A percentile compares a stretch with the other conserved stretches of the same genome.
These are phyloP conservation scores for Eumeta japonica DNA, from an alignment of 1,140 invertebrate genomes.

Conservation along the genomic window DNA sequence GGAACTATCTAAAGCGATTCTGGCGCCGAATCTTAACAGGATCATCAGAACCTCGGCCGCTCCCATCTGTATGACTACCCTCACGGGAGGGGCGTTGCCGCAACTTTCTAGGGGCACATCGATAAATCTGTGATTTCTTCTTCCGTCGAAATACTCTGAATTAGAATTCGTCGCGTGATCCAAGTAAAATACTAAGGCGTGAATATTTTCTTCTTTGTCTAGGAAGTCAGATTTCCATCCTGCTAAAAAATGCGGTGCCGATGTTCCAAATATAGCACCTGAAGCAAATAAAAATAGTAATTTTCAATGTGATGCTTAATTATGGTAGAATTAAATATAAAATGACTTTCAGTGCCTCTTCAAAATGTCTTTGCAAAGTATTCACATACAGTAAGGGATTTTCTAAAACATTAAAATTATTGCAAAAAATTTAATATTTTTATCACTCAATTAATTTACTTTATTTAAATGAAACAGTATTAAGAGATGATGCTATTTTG, in stretches of 20 bases:
- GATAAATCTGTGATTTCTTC: constrained; percentile 62
- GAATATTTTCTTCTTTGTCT: constrained; percentile 71
- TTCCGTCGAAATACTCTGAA: constrained; percentile 56
- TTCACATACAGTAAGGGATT: too few species aligned
- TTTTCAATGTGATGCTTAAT: too few species aligned
- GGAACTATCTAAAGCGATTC: constrained; percentile 50
- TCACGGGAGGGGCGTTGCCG: constrained; percentile 65
- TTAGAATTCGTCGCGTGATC: constrained; percentile 66
- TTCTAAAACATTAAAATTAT: too few species aligned
- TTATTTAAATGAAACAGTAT: too few species aligned
- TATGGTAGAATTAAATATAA: too few species aligned
- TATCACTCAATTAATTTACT: too few species aligned
- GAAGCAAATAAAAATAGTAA: too few species aligned
- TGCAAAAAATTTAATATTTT: too few species aligned
- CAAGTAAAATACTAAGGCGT: constrained; percentile 73
- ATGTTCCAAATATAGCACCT: constrained; percentile 74
- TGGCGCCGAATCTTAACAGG: constrained; percentile 69
- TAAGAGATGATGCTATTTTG: too few species aligned
- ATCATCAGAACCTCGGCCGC: constrained; percentile 71
- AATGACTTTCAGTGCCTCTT: too few species aligned
- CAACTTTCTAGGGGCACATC: constrained; percentile 79
- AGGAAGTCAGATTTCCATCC: constrained; percentile 83
- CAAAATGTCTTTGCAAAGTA: too few species aligned
- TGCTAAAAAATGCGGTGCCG: constrained; percentile 74
- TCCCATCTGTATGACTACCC: constrained; percentile 69